A percentile compares a stretch with the other conserved stretches of the same genome.
phyloP scores from a whole-genome alignment of 2,797 vertebrate species.

The Ammospiza maritima region DNA sequence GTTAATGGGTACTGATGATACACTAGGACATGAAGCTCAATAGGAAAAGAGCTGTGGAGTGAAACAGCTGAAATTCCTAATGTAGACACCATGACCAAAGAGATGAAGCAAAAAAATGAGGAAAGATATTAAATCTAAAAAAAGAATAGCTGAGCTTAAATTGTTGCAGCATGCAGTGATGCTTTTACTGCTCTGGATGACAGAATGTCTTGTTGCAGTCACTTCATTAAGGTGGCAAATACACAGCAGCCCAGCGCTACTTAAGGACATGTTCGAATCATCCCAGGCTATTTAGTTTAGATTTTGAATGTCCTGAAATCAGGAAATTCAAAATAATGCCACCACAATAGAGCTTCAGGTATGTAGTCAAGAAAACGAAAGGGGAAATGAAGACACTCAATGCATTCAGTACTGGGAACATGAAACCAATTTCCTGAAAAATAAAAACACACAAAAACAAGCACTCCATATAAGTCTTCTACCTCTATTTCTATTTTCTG shows the following conservation, averaged over 20 bases:
- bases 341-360: background rate
- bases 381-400: background rate
- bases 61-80: slow-evolving; percentile 21
- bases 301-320: background rate
- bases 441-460: background rate
- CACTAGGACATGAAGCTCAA: background rate
- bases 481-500: slow-evolving; percentile 1
- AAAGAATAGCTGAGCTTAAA: slow-evolving; percentile 6
- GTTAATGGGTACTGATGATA: background rate
- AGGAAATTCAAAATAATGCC: background rate
- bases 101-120: slow-evolving; percentile 2
- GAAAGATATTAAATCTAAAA: background rate
- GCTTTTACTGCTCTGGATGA: background rate
- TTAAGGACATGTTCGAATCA: background rate
- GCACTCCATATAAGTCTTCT: background rate
- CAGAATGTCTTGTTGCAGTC: background rate
- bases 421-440: background rate
- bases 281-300: background rate
- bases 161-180: background rate
- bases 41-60: background rate
- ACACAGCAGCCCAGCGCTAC: background rate
- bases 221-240: background rate
- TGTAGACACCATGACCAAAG: background rate
- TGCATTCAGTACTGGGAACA: background rate
- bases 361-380: background rate